Evolutionary conservation across 2,113 vertebrate genomes (phyloP).

Genomic region (Nerophis ophidion): DNA sequence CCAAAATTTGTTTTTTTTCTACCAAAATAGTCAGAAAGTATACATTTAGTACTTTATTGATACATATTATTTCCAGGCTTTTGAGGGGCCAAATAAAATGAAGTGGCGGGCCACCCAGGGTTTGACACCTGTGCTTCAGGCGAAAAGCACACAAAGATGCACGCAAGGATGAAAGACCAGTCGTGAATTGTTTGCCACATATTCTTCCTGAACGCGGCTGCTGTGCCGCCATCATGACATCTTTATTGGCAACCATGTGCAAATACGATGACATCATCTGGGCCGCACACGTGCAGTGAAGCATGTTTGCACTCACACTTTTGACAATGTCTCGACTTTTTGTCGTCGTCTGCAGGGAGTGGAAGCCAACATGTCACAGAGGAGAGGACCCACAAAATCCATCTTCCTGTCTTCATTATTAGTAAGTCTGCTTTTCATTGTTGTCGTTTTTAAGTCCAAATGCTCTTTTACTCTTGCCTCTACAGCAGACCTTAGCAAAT

Average conservation of each 20-base stretch:
- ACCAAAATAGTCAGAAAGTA: no score
- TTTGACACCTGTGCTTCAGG: no score
- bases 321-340: background rate
- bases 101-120: no score
- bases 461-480: background rate
- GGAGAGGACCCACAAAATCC: constrained; percentile 64
- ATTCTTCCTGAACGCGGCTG: constrained; percentile 12
- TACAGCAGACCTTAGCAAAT: no score
- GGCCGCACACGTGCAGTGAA: constrained; percentile 36
- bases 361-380: constrained; percentile 74
- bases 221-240: constrained; percentile 44
- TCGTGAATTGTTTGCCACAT: constrained; percentile 18
- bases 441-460: background rate
- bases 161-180: background rate
- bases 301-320: constrained; percentile 2
- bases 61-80: no score
- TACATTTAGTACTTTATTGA: no score
- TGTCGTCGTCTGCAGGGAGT: constrained; percentile 57
- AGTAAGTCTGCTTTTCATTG: constrained; percentile 68
- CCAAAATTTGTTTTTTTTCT: no score
- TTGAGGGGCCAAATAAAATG: no score
- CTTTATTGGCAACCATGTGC: constrained; percentile 54
- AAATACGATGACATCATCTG: constrained; percentile 44
- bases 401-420: constrained; percentile 79
- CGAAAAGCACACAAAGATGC: no score